Evolutionary conservation across 2,888 invertebrate species (phyloP), one percentile per base, ranked within the genome.

Genomic region (Cryptocephalus moraei): DNA sequence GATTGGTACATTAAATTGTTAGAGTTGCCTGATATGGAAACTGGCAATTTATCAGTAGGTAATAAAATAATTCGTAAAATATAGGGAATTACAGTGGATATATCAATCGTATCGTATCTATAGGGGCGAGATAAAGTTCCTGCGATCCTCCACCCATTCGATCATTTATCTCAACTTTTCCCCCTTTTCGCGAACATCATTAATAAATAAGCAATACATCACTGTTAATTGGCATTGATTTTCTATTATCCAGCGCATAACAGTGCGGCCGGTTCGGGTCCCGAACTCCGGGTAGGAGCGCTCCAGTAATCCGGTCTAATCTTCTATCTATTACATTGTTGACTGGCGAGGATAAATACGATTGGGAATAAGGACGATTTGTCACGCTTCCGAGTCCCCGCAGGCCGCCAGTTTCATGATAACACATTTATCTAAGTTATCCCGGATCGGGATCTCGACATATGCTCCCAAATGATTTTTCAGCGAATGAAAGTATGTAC

Each of bases 251-350:
- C 56, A 36, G 36, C 33, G 49, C 47, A 51, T 59, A 58, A 59
- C 53, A 44, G 50, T 52, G 55, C 55, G 49, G 47, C 51, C 47
- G 50, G 36, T 36, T 11, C 12, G 36, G n/a, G 36, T 36, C 12
- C 11, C 36, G 36, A 6, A 36, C 12, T 36, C 36, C 11, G 36
- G 12, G 36, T 22, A 22, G 22, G 22, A 22, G 6, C 22, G 22
- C 22, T 36, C 49, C 43, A 51, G 58, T 58, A 63, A 63, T 63
- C 60, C 61, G 50, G 57, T 60, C 62, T 64, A 64, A 64, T 64
- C 66, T 68, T 62, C 63, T 62, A 67, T 67, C 68, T 65, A 67
- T 67, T 67, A 66, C 65, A 64, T 62, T 63, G 67, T 65, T 65
- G 67, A 67, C 66, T 67, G 62, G 61, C 56, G 56, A 60, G 66